Percentiles rank a stretch among this genome's conserved stretches.
Evolutionary conservation across 2,888 invertebrate species (phyloP).

Genomic region (Ochlodes sylvanus): DNA sequence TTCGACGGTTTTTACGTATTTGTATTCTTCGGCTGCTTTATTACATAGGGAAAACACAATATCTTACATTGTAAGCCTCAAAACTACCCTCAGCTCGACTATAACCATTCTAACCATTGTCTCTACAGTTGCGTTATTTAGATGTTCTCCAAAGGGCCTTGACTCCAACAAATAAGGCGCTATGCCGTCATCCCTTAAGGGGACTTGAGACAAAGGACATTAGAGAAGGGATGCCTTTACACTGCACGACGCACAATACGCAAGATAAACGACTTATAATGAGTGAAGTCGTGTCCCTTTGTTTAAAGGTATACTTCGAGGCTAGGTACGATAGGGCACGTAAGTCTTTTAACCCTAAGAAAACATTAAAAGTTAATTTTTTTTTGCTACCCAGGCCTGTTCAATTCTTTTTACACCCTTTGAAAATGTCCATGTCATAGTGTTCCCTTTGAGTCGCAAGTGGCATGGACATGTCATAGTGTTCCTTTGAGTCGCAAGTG

Average conservation of each 20-base stretch:
- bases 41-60: no score
- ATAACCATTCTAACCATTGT: constrained; percentile 10
- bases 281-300: constrained; percentile 21
- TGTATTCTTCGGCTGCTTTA: no score
- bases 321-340: constrained; percentile 12
- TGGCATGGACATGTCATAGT: no score
- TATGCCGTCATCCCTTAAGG: constrained; percentile 32
- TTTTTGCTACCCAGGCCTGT: no score
- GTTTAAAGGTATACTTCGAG: constrained; percentile 18
- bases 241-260: constrained; percentile 26
- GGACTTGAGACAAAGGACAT: constrained; percentile 30
- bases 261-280: constrained; percentile 32
- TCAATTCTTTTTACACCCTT: no score
- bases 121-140: constrained; percentile 29
- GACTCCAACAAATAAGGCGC: constrained; percentile 35
- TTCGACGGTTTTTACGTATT: no score
- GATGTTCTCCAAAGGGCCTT: constrained; percentile 26
- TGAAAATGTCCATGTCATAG: no score
- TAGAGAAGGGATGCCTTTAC: constrained; percentile 28
- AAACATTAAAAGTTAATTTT: no score
- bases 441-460: no score
- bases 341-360: neutral
- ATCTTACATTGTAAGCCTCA: neutral
- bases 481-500: no score
- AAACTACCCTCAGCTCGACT: neutral